phyloP scores from a whole-genome alignment of 2,888 invertebrate species.

The Tetragonula carbonaria region DNA sequence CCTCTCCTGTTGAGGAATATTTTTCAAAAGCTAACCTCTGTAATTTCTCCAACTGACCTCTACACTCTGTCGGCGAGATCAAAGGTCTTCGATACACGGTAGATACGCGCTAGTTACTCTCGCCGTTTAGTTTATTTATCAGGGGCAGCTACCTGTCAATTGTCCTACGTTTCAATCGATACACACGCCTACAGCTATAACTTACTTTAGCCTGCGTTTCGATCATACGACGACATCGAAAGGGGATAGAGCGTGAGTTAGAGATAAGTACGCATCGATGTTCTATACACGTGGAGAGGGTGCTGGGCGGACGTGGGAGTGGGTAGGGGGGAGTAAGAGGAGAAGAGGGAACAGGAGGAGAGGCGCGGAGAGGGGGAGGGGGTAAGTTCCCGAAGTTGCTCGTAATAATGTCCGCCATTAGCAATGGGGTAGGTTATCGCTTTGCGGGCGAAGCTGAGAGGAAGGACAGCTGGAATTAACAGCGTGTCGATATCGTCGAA shows the following conservation, averaged over 20 bases:
- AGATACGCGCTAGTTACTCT: constrained; percentile 60
- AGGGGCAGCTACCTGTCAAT: constrained; percentile 77
- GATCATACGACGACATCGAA: constrained; percentile 24
- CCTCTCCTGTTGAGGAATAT: background rate
- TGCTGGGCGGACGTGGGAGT: constrained; percentile 27
- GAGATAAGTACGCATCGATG: constrained; percentile 70
- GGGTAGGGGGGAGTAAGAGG: too few relatives aligned
- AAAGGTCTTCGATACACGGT: constrained; percentile 76
- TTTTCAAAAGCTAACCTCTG: background rate
- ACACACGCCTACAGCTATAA: constrained; percentile 54
- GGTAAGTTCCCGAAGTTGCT: constrained; percentile 76
- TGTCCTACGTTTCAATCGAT: constrained; percentile 77
- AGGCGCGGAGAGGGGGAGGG: too few relatives aligned
- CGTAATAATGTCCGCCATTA: constrained; percentile 79
- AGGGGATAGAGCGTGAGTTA: constrained; percentile 38
- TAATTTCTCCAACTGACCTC: background rate
- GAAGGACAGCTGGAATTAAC: constrained; percentile 79
- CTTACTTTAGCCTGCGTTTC: constrained; percentile 46
- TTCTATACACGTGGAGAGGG: constrained; percentile 64
- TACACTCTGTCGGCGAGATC: constrained; percentile 51
- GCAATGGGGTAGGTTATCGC: constrained; percentile 73
- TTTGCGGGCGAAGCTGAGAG: constrained; percentile 70
- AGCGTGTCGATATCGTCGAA: constrained; percentile 72
- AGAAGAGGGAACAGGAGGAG: too few relatives aligned
- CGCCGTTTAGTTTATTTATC: constrained; percentile 78